A percentile compares a stretch with the other conserved stretches of the same genome.
These are phyloP conservation scores for Netelia fuscicornis DNA, from an alignment of 2,888 invertebrate genomes.

Conservation along the genomic window DNA sequence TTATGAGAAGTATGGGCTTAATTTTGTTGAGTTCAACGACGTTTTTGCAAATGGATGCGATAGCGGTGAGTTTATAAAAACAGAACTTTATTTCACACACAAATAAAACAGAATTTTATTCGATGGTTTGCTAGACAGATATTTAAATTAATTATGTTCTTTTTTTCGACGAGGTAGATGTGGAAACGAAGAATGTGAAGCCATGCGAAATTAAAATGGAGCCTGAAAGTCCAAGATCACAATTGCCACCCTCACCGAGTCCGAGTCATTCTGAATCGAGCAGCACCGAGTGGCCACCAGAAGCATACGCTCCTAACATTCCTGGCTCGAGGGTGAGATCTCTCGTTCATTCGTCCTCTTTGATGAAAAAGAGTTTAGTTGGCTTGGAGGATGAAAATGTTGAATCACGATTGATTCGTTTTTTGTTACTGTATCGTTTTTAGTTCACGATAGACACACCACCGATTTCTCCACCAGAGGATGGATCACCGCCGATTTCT, in stretches of 20 bases:
- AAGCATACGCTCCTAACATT: constrained; percentile 56
- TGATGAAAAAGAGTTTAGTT: not conserved
- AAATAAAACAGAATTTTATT: not conserved
- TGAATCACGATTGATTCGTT: constrained; percentile 28
- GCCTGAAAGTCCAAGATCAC: constrained; percentile 73
- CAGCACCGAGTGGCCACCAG: constrained; percentile 75
- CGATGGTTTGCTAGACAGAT: not conserved
- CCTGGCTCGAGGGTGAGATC: constrained; percentile 72
- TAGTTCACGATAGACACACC: constrained; percentile 82
- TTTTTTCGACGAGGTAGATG: constrained; percentile 53
- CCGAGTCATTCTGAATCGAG: constrained; percentile 78
- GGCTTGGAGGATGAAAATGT: not conserved
- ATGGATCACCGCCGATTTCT: constrained; percentile 81
- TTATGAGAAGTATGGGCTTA: constrained; percentile 72
- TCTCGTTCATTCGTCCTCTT: not conserved
- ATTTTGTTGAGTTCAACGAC: constrained; percentile 65
- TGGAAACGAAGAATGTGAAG: constrained; percentile 45
- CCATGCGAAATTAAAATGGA: constrained; percentile 76
- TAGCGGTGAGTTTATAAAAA: constrained; percentile 50
- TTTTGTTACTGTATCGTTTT: constrained; percentile 25
- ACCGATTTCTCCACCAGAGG: constrained; percentile 84
- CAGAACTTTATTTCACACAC: too few species aligned
- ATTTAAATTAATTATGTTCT: not conserved
- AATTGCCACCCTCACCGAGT: constrained; percentile 77
- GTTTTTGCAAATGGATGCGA: constrained; percentile 65